Conservation (phyloP, 1,140 invertebrate species). For the Macrobrachium nipponense region DNA sequence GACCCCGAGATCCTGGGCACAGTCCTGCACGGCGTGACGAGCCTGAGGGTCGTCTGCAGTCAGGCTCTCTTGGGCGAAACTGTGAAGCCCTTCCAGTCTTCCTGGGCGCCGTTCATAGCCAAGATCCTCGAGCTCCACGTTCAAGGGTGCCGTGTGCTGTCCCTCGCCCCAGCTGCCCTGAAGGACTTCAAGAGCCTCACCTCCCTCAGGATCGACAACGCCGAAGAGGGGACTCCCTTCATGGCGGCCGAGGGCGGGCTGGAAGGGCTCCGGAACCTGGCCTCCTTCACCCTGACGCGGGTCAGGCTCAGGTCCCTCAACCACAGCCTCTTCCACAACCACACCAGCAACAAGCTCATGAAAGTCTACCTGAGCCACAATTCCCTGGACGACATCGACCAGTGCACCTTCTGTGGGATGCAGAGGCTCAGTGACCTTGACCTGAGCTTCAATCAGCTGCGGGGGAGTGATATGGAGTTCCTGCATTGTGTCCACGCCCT, state of each 20-base stretch:
- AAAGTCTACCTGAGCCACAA: slow-evolving; percentile 53
- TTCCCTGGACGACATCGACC: slow-evolving; percentile 66
- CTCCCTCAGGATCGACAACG: slow-evolving; percentile 42
- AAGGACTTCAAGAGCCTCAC: slow-evolving; percentile 32
- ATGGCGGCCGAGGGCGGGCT: slow-evolving; percentile 20
- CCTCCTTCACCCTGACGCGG: slow-evolving; percentile 33
- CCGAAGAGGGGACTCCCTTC: slow-evolving; percentile 45
- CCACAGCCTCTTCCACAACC: slow-evolving; percentile 33
- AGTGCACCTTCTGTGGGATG: slow-evolving; percentile 82
- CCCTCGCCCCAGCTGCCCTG: slow-evolving; percentile 26
- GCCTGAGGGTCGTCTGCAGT: slow-evolving; percentile 41
- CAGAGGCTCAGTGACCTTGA: slow-evolving; percentile 82
- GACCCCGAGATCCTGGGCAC: slow-evolving; percentile 21
- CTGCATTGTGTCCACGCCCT: slow-evolving; percentile 84
- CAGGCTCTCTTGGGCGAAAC: slow-evolving; percentile 42
- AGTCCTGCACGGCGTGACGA: slow-evolving; percentile 31
- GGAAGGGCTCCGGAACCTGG: slow-evolving; percentile 17
- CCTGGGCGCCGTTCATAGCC: slow-evolving; percentile 7
- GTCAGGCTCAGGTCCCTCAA: slow-evolving; percentile 22
- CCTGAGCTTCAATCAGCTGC: slow-evolving; percentile 84
- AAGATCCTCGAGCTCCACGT: background rate
- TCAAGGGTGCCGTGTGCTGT: slow-evolving; percentile 30
- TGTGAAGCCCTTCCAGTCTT: slow-evolving; percentile 32
- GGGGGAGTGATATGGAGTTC: slow-evolving; percentile 81
- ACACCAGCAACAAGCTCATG: slow-evolving; percentile 40